Conservation (phyloP, 2,113 vertebrate species). For the Garra rufa region DNA sequence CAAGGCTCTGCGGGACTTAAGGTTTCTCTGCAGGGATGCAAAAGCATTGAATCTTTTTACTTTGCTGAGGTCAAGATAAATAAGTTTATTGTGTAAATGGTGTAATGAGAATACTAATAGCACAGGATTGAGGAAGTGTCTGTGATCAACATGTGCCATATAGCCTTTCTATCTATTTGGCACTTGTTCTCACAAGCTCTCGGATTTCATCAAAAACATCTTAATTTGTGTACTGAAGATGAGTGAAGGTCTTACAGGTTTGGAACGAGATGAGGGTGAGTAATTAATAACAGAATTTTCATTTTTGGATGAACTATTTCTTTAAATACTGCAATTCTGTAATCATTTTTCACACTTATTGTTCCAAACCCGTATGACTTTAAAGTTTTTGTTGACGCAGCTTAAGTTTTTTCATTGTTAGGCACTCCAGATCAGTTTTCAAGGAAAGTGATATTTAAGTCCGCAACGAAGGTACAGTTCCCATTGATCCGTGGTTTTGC, state of each 20-base stretch:
- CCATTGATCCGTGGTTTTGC: constrained; percentile 14
- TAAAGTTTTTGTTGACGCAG: background rate
- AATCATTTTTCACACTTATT: background rate
- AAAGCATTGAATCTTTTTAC: background rate
- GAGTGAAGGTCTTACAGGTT: too few relatives aligned
- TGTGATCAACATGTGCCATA: background rate
- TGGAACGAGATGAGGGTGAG: too few relatives aligned
- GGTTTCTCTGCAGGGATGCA: background rate
- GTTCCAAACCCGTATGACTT: background rate
- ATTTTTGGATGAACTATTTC: too few relatives aligned
- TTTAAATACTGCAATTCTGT: background rate
- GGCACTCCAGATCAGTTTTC: constrained; percentile 21
- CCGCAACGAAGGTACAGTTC: background rate
- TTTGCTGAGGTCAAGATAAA: background rate
- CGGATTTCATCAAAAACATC: too few relatives aligned
- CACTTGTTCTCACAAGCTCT: background rate
- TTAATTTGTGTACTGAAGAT: too few relatives aligned
- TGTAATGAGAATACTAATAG: background rate
- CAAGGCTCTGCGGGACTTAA: background rate
- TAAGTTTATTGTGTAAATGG: background rate
- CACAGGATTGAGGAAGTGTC: background rate
- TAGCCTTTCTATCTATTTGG: background rate
- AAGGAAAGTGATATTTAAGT: background rate
- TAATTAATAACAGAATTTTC: too few relatives aligned
- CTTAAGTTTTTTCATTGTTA: constrained; percentile 4